phyloP scores from a whole-genome alignment of 2,888 invertebrate species.

The Papilio protenor region DNA sequence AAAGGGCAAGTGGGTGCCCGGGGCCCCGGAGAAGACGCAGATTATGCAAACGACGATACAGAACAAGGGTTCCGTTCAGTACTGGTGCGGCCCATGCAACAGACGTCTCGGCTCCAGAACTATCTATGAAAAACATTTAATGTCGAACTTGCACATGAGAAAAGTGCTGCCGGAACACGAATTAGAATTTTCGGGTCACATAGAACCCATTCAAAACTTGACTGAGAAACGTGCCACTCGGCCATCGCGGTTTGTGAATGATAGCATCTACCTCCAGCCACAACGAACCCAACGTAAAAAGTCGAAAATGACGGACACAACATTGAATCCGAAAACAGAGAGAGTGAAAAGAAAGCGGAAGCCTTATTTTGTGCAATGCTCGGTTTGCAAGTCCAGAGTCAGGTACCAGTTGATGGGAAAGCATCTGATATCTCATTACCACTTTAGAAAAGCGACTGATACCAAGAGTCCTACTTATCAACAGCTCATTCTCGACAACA shows the following conservation, averaged over 20 bases:
- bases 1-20: constrained; percentile 93
- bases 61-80: constrained; percentile 84
- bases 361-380: constrained; percentile 86
- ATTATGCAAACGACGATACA: constrained; percentile 82
- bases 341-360: constrained; percentile 82
- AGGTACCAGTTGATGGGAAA: constrained; percentile 89
- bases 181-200: constrained; percentile 85
- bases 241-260: constrained; percentile 69
- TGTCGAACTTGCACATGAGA: constrained; percentile 89
- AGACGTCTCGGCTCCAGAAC: constrained; percentile 88
- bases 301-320: constrained; percentile 50
- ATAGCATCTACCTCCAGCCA: constrained; percentile 62
- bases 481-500: constrained; percentile 89
- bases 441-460: constrained; percentile 89
- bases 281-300: constrained; percentile 61
- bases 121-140: constrained; percentile 90
- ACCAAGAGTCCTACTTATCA: constrained; percentile 83
- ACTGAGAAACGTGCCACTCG: constrained; percentile 66
- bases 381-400: constrained; percentile 89
- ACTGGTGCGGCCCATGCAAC: constrained; percentile 93
- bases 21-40: constrained; percentile 82
- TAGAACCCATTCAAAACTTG: constrained; percentile 64
- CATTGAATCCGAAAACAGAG: constrained; percentile 57
- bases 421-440: constrained; percentile 93
- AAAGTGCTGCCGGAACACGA: constrained; percentile 87